Percentiles rank a stretch among this genome's conserved stretches.
Conservation (phyloP, 2,797 vertebrate genomes). For the Capromys pilorides region DNA sequence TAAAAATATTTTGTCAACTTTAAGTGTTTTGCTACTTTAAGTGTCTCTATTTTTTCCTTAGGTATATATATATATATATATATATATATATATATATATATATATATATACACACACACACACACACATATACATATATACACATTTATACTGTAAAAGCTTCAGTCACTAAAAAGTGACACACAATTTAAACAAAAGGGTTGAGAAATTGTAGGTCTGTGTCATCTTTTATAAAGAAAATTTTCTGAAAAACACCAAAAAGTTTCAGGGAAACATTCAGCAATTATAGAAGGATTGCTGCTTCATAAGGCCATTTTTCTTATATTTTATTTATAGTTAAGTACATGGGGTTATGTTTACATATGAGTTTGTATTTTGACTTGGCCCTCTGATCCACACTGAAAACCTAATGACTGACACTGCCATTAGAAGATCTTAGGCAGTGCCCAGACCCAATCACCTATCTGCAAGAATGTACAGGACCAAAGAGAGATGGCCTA, state of each 20-base stretch:
- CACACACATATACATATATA: not conserved
- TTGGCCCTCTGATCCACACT: conserved; percentile 71
- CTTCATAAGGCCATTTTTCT: conserved; percentile 56
- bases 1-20: no score
- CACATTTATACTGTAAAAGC: conserved; percentile 45
- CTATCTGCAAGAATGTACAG: not conserved
- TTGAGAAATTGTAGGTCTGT: conserved; percentile 72
- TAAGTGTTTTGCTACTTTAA: no score
- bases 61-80: not conserved
- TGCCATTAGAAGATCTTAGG: not conserved
- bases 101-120: no score
- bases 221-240: conserved; percentile 77
- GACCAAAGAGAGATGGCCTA: not conserved
- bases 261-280: conserved; percentile 54
- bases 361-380: conserved; percentile 56
- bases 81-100: not conserved
- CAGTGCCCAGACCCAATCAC: not conserved
- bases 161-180: conserved; percentile 67
- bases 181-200: conserved; percentile 67
- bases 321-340: conserved; percentile 67
- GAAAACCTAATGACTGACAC: conserved; percentile 25
- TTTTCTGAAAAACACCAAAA: conserved; percentile 70
- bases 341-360: conserved; percentile 62
- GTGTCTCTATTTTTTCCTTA: not conserved
- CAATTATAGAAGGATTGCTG: conserved; percentile 64